Percentiles rank a stretch among this genome's conserved stretches.
phyloP scores from a whole-genome alignment of 2,797 vertebrate genomes.

The Bradypodion pumilum region DNA sequence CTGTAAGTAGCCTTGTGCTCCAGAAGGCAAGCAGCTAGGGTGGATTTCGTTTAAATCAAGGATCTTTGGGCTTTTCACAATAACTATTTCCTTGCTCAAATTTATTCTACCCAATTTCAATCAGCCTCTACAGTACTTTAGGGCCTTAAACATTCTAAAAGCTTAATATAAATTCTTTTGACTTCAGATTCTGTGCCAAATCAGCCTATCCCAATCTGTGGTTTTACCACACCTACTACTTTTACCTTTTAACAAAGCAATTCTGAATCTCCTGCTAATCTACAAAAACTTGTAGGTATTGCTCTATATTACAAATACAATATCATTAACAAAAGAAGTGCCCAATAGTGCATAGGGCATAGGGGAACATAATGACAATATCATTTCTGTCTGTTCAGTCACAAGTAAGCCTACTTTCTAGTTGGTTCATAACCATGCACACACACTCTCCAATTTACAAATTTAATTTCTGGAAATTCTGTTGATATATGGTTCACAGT shows the following conservation, averaged over 20 bases:
- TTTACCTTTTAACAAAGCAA: neutral
- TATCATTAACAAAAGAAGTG: constrained; percentile 2
- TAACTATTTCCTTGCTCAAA: too few species aligned
- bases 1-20: too few species aligned
- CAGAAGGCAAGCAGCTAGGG: too few species aligned
- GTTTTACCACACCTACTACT: neutral
- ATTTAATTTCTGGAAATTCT: neutral
- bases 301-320: neutral
- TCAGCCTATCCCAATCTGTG: constrained; percentile 11
- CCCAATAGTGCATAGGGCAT: constrained; percentile 19
- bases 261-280: neutral
- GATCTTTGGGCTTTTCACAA: too few species aligned
- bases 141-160: neutral
- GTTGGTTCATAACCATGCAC: neutral
- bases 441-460: neutral
- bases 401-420: constrained; percentile 4
- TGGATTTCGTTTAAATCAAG: too few species aligned
- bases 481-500: neutral
- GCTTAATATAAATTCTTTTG: constrained; percentile 13
- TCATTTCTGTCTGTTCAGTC: constrained; percentile 13
- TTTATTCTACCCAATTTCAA: too few species aligned
- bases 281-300: neutral
- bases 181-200: constrained; percentile 6
- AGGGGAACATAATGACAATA: neutral
- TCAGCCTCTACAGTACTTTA: neutral